phyloP scores from a whole-genome alignment of 2,888 invertebrate genomes.

The Lasioglossum calceatum region DNA sequence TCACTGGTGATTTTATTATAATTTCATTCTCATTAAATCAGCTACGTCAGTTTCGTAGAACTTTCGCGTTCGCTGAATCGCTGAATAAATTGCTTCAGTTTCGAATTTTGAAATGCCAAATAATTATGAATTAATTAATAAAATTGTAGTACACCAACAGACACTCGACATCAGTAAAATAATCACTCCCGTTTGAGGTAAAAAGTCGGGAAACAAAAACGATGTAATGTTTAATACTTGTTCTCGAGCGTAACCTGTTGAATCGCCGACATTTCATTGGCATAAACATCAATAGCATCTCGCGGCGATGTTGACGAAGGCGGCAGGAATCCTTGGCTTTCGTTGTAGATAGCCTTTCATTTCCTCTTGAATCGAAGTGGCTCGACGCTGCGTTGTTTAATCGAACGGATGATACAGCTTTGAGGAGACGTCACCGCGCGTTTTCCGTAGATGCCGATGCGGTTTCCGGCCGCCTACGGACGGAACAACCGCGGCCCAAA shows the following conservation, averaged over 20 bases:
- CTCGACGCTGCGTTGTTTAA: slow-evolving; percentile 41
- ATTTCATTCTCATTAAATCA: not conserved
- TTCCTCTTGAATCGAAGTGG: not conserved
- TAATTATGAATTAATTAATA: not conserved
- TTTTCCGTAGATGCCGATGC: not conserved
- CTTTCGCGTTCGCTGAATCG: not conserved
- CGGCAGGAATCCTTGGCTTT: not conserved
- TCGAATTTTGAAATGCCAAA: not conserved
- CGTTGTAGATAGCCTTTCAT: slow-evolving; percentile 17
- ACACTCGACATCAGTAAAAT: not conserved
- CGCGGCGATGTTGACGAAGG: slow-evolving; percentile 15
- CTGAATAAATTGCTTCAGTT: not conserved
- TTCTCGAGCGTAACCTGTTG: slow-evolving; percentile 69
- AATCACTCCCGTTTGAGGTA: not conserved
- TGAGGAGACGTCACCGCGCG: not conserved
- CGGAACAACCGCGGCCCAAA: slow-evolving; percentile 29
- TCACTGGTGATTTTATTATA: not conserved
- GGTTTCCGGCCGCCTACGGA: slow-evolving; percentile 13
- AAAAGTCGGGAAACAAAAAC: not conserved
- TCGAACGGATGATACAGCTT: slow-evolving; percentile 43
- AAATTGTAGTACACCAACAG: not conserved
- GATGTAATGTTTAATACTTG: slow-evolving; percentile 20
- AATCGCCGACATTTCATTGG: slow-evolving; percentile 48
- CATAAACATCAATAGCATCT: slow-evolving; percentile 34
- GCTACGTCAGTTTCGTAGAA: not conserved